phyloP scores from a whole-genome alignment of 1,140 invertebrate genomes.

The Aphidius ervi region DNA sequence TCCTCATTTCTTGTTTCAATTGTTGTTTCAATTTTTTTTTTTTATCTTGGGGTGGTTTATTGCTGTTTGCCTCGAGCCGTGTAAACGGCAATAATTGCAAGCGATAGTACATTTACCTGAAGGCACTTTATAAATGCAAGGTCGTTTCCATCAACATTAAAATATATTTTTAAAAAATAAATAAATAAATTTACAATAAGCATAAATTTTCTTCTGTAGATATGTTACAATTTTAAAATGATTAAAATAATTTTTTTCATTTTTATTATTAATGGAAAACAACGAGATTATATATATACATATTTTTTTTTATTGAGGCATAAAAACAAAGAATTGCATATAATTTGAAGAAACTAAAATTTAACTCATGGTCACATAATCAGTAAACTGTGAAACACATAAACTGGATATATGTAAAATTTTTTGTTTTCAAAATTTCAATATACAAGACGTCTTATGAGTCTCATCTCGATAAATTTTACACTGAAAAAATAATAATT shows the following conservation, averaged over 20 bases:
- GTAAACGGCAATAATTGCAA: slow-evolving; percentile 47
- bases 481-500: neutral
- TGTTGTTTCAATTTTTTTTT: neutral
- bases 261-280: no score
- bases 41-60: slow-evolving; percentile 12
- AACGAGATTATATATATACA: neutral
- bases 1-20: neutral
- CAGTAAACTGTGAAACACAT: no score
- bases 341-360: no score
- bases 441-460: no score
- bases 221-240: neutral
- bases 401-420: no score
- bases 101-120: slow-evolving; percentile 25
- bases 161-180: slow-evolving; percentile 1
- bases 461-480: no score
- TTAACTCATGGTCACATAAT: no score
- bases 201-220: slow-evolving; percentile 4
- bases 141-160: slow-evolving; percentile 39
- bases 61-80: slow-evolving; percentile 13
- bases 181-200: slow-evolving; percentile 3
- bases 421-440: no score
- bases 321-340: slow-evolving; percentile 28
- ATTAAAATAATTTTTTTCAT: no score
- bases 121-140: slow-evolving; percentile 22
- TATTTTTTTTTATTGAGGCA: slow-evolving; percentile 36